These are phyloP conservation scores for Elanus axillaris DNA, from an alignment of 2,113 vertebrate genomes.

Conservation along the genomic window DNA sequence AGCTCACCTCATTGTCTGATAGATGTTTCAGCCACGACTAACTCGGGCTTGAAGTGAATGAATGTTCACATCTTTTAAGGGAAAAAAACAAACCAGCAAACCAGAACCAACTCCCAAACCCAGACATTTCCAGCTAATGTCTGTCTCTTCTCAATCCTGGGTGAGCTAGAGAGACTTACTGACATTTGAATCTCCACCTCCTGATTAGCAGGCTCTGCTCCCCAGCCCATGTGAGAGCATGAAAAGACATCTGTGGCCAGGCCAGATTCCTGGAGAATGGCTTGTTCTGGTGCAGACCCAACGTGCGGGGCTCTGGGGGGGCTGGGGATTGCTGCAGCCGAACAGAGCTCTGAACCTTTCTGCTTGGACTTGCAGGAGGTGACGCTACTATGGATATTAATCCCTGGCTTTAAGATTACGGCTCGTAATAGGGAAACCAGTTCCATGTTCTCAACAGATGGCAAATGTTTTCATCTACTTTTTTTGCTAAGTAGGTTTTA, in stretches of 20 bases:
- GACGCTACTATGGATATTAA: background rate
- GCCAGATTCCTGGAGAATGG: background rate
- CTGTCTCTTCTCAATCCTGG: background rate
- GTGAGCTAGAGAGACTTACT: background rate
- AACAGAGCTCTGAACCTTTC: background rate
- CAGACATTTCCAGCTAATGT: background rate
- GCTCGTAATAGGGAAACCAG: constrained; percentile 10
- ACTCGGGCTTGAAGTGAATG: background rate
- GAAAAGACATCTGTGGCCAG: background rate
- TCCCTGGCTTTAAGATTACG: constrained; percentile 35
- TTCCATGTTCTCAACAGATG: constrained; percentile 53
- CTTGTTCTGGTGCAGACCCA: background rate
- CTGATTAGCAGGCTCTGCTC: background rate
- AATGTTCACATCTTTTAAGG: background rate
- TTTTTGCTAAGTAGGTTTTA: constrained; percentile 28
- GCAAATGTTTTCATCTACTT: constrained; percentile 46
- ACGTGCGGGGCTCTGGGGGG: background rate
- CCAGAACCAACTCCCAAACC: background rate
- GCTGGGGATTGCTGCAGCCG: background rate
- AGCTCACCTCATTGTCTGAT: background rate
- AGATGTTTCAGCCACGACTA: background rate
- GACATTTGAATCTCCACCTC: background rate
- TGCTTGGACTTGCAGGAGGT: background rate
- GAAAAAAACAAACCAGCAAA: background rate
- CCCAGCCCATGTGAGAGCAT: background rate